Conservation (phyloP, 2,797 vertebrate species). For the Bovichtus diacanthus region DNA sequence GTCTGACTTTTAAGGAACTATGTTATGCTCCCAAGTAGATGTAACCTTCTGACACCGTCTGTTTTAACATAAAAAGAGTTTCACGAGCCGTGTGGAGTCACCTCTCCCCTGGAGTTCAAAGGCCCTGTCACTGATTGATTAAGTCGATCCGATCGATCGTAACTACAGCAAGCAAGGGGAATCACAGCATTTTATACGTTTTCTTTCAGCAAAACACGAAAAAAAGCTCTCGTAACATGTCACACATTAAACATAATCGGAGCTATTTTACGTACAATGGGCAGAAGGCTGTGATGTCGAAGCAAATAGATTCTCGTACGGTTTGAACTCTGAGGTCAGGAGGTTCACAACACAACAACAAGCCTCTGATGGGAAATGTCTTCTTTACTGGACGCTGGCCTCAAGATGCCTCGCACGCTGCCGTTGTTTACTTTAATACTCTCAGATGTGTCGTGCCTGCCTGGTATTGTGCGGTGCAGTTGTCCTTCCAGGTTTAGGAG, state of each 20-base stretch:
- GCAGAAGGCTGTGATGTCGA: background rate
- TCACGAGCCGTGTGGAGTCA: slow-evolving; percentile 72
- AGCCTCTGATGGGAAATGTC: slow-evolving; percentile 31
- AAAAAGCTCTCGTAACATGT: slow-evolving; percentile 32
- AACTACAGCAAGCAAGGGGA: slow-evolving; percentile 38
- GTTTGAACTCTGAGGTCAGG: slow-evolving; percentile 38
- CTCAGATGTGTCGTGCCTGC: slow-evolving; percentile 42
- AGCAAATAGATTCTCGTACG: slow-evolving; percentile 10
- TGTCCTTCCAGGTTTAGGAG: slow-evolving; percentile 61
- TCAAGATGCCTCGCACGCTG: slow-evolving; percentile 26
- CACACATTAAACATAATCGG: slow-evolving; percentile 32
- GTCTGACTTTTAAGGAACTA: slow-evolving; percentile 8
- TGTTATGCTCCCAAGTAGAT: slow-evolving; percentile 1
- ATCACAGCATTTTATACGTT: background rate
- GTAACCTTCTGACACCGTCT: slow-evolving; percentile 44
- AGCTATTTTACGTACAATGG: slow-evolving; percentile 9
- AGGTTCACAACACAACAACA: slow-evolving; percentile 19
- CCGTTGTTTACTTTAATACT: slow-evolving; percentile 60
- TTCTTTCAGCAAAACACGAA: slow-evolving; percentile 29
- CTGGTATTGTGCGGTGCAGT: slow-evolving; percentile 45
- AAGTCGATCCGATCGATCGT: slow-evolving; percentile 68
- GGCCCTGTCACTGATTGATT: slow-evolving; percentile 70
- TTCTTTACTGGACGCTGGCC: slow-evolving; percentile 28
- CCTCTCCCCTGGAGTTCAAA: slow-evolving; percentile 80
- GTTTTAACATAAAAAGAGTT: slow-evolving; percentile 75